phyloP scores from a whole-genome alignment of 2,888 invertebrate species.

The Entomobrya proxima region DNA sequence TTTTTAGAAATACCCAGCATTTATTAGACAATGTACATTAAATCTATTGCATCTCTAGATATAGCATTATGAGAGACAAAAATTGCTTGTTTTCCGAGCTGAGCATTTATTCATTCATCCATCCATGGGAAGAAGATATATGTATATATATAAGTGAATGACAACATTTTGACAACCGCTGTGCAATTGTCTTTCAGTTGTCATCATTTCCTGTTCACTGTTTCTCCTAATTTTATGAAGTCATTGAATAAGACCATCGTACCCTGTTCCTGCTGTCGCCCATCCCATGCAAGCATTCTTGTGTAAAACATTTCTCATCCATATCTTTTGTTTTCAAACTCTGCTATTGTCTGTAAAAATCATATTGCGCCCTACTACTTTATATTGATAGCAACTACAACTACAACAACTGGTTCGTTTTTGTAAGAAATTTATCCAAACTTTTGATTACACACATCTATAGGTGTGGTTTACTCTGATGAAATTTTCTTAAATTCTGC shows the following conservation, averaged over 20 bases:
- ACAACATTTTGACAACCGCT: neutral
- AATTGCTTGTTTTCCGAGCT: neutral
- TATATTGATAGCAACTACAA: too few species aligned
- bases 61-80: neutral
- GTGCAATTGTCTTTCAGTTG: slow-evolving; percentile 44
- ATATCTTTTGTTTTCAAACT: slow-evolving; percentile 11
- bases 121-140: neutral
- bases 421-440: too few species aligned
- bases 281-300: neutral
- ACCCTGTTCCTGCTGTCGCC: too few species aligned
- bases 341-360: neutral
- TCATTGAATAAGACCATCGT: neutral
- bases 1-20: slow-evolving; percentile 36
- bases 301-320: neutral
- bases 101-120: neutral
- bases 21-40: slow-evolving; percentile 45
- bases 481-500: too few species aligned
- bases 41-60: slow-evolving; percentile 33
- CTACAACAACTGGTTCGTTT: too few species aligned
- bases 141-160: neutral
- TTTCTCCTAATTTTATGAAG: neutral
- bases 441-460: too few species aligned
- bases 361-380: neutral
- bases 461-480: too few species aligned
- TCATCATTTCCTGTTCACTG: slow-evolving; percentile 36